Base-by-base conservation (phyloP, 2,888 invertebrate genomes). In the Blastobasis adustella region DNA sequence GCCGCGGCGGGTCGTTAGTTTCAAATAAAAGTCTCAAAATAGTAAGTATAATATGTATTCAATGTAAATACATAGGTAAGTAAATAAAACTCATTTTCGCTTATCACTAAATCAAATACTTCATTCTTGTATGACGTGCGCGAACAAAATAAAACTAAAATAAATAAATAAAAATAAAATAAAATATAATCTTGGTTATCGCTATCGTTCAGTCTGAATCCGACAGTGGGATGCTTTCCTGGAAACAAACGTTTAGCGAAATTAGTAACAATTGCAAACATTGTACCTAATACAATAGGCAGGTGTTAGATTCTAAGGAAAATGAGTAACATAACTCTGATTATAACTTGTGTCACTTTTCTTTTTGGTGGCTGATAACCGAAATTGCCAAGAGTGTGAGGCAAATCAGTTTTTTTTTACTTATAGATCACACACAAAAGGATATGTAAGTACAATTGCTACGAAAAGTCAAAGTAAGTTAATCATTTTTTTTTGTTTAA, bases 141-240 rank as follows among this genome's bases (percentile, higher is more conserved):
- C 58, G 60, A 68, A 65, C 58, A 69, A 66, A 67, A 67, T 54
- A 59, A 65, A 65, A 63, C 53, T 59, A 66, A 63, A 56, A 54
- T 57, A 61, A 23, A 23, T 23, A 23, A 23, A 23, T 23, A 62
- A 59, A 52, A 54, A 61, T 55, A 60, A 54, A 60, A 55, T 54
- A 54, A 53, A 47, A 51, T 49, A 53, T 50, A 54, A 49, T 49
- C 50, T 43, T 54, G 49, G 23, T 45, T 5, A 23, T 23, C 36
- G 5, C 23, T 38, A 43, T 43, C 37, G 44, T 58, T 76, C 58
- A 83, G 47, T 84, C 82, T 0, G 82, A 79, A 61, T 83, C 82
- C 0, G 85, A 82, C 36, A 84, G 61, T 36, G 72, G 73, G 59
- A 79, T 83, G 56, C 73, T 73, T 57, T 82, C 80, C 86, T 86